Evolutionary conservation across 1,140 invertebrate species (phyloP).

Genomic region (Drosophila pseudoobscura): DNA sequence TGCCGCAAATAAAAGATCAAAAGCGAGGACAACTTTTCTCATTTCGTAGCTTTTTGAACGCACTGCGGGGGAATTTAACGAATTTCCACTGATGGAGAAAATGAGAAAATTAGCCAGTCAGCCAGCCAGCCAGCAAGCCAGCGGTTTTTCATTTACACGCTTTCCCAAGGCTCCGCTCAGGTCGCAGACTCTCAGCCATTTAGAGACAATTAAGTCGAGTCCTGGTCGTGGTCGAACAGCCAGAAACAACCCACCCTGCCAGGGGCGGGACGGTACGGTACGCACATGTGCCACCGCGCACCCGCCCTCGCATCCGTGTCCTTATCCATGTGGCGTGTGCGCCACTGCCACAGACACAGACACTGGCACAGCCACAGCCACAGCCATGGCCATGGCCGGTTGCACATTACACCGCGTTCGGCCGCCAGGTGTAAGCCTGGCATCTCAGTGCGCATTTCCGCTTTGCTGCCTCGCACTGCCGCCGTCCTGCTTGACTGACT

Average conservation of each 20-base stretch:
- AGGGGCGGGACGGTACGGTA: constrained; percentile 8
- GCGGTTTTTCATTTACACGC: constrained; percentile 37
- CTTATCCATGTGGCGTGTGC: constrained; percentile 1
- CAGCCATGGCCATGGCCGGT: constrained; percentile 57
- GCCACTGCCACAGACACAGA: not conserved
- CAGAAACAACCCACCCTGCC: constrained; percentile 11
- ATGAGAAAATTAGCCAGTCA: constrained; percentile 73
- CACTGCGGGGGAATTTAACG: constrained; percentile 35
- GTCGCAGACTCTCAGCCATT: constrained; percentile 46
- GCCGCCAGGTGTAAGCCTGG: constrained; percentile 66
- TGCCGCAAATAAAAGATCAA: constrained; percentile 62
- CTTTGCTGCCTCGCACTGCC: constrained; percentile 62
- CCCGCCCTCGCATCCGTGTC: constrained; percentile 8
- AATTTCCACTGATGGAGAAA: constrained; percentile 80
- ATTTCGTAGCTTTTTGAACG: constrained; percentile 42
- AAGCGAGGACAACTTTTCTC: constrained; percentile 65
- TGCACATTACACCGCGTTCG: constrained; percentile 63
- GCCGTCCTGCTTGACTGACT: constrained; percentile 54
- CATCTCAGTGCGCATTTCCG: constrained; percentile 62
- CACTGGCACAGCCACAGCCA: not conserved
- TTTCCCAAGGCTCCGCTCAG: constrained; percentile 13
- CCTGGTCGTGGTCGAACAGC: constrained; percentile 24
- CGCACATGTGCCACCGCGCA: constrained; percentile 6
- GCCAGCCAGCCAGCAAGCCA: constrained; percentile 21
- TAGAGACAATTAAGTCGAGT: constrained; percentile 72